These are phyloP conservation scores for Monopis laevigella DNA, from an alignment of 2,888 invertebrate genomes.

Conservation along the genomic window DNA sequence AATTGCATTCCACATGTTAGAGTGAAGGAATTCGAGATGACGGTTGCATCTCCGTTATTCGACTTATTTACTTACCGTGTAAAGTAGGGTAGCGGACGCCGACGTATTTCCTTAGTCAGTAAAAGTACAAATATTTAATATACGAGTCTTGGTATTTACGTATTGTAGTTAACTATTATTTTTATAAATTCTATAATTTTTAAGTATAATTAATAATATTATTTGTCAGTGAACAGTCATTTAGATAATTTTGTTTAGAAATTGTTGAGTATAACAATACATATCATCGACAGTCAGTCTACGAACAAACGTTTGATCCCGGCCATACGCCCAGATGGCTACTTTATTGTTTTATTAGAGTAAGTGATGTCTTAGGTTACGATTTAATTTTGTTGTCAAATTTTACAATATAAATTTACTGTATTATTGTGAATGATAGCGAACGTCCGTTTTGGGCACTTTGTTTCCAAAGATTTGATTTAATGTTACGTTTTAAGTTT, in stretches of 20 bases:
- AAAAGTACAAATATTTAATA: conserved; percentile 84
- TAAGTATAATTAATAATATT: conserved; percentile 61
- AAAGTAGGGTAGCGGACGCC: conserved; percentile 66
- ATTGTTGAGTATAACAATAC: conserved; percentile 61
- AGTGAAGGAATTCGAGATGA: conserved; percentile 67
- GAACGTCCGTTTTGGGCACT: conserved; percentile 59
- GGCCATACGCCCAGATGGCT: conserved; percentile 45
- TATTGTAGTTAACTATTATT: conserved; percentile 65
- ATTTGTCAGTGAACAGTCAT: conserved; percentile 54
- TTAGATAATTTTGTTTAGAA: conserved; percentile 47
- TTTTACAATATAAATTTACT: conserved; percentile 47
- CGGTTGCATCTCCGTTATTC: conserved; percentile 67
- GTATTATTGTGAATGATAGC: conserved; percentile 53
- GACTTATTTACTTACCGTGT: conserved; percentile 60
- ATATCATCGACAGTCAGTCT: conserved; percentile 57
- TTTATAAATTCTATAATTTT: conserved; percentile 57
- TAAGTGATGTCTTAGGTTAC: conserved; percentile 34
- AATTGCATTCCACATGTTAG: conserved; percentile 69
- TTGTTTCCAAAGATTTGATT: conserved; percentile 64
- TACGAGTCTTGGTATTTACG: conserved; percentile 69
- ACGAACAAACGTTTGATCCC: conserved; percentile 36
- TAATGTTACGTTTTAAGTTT: conserved; percentile 37
- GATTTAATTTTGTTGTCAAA: conserved; percentile 51
- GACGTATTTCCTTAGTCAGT: conserved; percentile 79
- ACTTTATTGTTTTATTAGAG: conserved; percentile 26